Conservation (phyloP, 2,888 invertebrate species). For the Tachina grossa region DNA sequence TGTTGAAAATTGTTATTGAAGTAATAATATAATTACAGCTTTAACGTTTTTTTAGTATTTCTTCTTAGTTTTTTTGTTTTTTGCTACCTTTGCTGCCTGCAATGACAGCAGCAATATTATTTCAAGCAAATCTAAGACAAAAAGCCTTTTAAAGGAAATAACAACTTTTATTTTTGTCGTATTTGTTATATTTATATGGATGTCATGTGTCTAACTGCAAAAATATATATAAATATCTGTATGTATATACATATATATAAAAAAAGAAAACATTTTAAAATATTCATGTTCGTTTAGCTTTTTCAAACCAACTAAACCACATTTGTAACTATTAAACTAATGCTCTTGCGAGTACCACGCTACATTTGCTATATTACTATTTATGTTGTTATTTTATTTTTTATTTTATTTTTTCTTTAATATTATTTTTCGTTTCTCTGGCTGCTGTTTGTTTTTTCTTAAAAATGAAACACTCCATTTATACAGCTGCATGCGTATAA, state of each 20-base stretch:
- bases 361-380: constrained; percentile 44
- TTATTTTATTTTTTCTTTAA: not conserved
- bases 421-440: not conserved
- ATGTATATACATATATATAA: not conserved
- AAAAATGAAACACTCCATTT: constrained; percentile 62
- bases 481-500: constrained; percentile 69
- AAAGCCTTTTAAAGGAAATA: constrained; percentile 73
- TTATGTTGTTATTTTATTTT: constrained; percentile 1
- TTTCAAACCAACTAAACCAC: constrained; percentile 58
- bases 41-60: constrained; percentile 63
- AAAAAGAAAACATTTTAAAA: constrained; percentile 43
- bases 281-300: constrained; percentile 64
- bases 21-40: constrained; percentile 75
- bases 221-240: constrained; percentile 32
- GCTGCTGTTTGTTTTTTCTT: constrained; percentile 37
- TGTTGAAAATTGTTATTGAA: constrained; percentile 75
- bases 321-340: constrained; percentile 68
- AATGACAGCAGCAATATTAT: constrained; percentile 39
- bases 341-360: constrained; percentile 61
- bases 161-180: constrained; percentile 72
- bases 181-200: constrained; percentile 65
- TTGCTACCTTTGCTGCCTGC: constrained; percentile 26
- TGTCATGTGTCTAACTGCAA: constrained; percentile 61
- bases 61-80: constrained; percentile 7
- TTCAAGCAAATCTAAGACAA: constrained; percentile 64